Conservation (phyloP, 2,797 vertebrate species). For the Liasis olivaceus region DNA sequence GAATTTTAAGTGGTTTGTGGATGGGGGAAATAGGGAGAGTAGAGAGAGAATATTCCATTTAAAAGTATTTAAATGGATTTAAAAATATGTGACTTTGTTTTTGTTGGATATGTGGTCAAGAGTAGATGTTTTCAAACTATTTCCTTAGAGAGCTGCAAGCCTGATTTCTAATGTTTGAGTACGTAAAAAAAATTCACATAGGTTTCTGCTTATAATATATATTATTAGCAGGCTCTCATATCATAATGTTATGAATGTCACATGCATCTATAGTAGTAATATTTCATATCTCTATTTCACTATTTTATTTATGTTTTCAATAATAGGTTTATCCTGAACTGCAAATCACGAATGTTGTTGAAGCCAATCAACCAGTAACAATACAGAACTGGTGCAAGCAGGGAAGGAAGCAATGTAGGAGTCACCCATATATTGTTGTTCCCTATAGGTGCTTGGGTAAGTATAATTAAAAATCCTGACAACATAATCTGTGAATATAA, state of each 20-base stretch:
- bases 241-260: not conserved
- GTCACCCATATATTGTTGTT: slow-evolving; percentile 90
- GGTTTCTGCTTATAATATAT: not conserved
- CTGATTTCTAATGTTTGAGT: not conserved
- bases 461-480: slow-evolving; percentile 30
- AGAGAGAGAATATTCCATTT: not conserved
- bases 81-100: not conserved
- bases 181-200: not conserved
- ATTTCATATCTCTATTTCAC: not conserved
- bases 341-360: slow-evolving; percentile 90
- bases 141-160: not conserved
- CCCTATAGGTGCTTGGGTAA: slow-evolving; percentile 96
- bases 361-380: slow-evolving; percentile 88
- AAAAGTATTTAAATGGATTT: not conserved
- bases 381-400: slow-evolving; percentile 90
- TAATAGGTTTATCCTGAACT: slow-evolving; percentile 85
- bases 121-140: not conserved
- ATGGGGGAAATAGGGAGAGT: not conserved
- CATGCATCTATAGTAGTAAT: not conserved
- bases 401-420: slow-evolving; percentile 85
- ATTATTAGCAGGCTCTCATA: not conserved
- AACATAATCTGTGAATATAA: slow-evolving; percentile 9
- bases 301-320: slow-evolving; percentile 35
- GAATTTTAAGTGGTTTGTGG: not conserved
- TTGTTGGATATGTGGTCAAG: no score